A percentile compares a stretch with the other conserved stretches of the same genome.
Conservation (phyloP, 2,888 invertebrate species). For the Sarcophaga carnaria region DNA sequence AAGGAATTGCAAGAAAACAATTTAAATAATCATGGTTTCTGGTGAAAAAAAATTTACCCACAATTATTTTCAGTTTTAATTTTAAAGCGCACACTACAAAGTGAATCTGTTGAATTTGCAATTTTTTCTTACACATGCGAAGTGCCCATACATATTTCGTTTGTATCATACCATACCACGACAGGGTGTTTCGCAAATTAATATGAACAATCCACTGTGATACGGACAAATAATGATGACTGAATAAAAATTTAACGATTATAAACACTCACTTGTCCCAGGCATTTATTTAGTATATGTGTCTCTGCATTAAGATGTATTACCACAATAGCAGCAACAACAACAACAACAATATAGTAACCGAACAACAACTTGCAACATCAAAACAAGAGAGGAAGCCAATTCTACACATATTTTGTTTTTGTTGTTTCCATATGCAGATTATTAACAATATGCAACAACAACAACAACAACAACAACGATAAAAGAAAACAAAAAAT, state of each 20-base stretch:
- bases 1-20: too few species aligned
- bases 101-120: not conserved
- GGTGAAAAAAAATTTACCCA: too few species aligned
- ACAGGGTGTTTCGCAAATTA: slow-evolving; percentile 25
- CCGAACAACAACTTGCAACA: not conserved
- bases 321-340: slow-evolving; percentile 21
- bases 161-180: not conserved
- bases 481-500: not conserved
- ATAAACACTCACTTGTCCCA: slow-evolving; percentile 38
- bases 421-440: slow-evolving; percentile 28
- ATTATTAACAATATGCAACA: slow-evolving; percentile 51
- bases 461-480: not conserved
- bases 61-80: too few species aligned
- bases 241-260: slow-evolving; percentile 43
- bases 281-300: not conserved
- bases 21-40: too few species aligned
- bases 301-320: slow-evolving; percentile 44
- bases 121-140: not conserved
- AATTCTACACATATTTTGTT: slow-evolving; percentile 44
- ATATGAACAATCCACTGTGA: slow-evolving; percentile 1
- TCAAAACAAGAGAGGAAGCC: slow-evolving; percentile 57
- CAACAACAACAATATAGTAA: not conserved
- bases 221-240: slow-evolving; percentile 37
- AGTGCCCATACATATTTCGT: not conserved
- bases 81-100: too few species aligned